These are phyloP conservation scores for Diachasmimorpha longicaudata DNA, from an alignment of 1,140 invertebrate genomes.

Conservation along the genomic window DNA sequence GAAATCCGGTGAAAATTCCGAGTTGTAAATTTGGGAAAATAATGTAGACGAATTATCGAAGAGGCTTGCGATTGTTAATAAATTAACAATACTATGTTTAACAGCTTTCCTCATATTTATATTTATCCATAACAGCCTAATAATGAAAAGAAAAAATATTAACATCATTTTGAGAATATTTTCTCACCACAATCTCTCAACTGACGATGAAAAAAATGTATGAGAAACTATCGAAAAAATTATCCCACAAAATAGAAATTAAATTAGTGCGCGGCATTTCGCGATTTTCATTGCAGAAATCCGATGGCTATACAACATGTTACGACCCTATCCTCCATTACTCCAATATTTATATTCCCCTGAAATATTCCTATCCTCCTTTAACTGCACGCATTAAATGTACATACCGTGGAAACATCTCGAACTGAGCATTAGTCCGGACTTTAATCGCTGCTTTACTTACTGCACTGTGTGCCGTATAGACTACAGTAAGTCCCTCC, in stretches of 20 bases:
- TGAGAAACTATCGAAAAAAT: background rate
- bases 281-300: background rate
- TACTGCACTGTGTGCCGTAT: conserved; percentile 3
- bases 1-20: background rate
- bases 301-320: background rate
- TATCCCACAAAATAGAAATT: background rate
- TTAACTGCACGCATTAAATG: conserved; percentile 17
- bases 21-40: background rate
- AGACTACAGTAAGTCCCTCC: background rate
- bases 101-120: too few relatives aligned
- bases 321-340: background rate
- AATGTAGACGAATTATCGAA: background rate
- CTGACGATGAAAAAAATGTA: background rate
- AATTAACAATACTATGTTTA: too few relatives aligned
- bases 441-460: conserved; percentile 24
- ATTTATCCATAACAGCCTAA: too few relatives aligned
- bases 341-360: background rate
- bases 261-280: background rate
- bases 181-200: too few relatives aligned
- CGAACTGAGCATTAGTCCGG: background rate
- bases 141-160: background rate
- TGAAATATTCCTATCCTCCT: conserved; percentile 6
- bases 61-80: too few relatives aligned
- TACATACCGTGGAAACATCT: conserved; percentile 18
- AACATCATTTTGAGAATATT: too few relatives aligned